Conservation (phyloP, 2,113 vertebrate species). For the Strix aluco region DNA sequence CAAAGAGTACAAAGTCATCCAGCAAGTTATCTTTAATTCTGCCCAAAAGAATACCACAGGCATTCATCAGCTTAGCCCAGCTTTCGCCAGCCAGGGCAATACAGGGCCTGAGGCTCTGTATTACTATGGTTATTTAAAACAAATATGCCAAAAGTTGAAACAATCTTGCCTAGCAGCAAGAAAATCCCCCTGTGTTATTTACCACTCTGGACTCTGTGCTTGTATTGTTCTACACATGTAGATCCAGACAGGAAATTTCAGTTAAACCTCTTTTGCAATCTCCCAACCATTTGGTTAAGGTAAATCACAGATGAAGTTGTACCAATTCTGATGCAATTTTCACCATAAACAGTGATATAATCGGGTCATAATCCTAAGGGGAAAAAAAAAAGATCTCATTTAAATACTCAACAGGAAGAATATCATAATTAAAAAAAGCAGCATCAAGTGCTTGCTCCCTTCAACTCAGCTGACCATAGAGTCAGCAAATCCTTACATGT, state of each 20-base stretch:
- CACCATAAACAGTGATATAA: neutral
- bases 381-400: neutral
- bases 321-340: neutral
- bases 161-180: neutral
- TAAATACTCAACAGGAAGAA: neutral
- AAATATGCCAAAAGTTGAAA: neutral
- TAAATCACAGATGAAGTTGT: neutral
- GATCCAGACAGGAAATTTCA: neutral
- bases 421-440: too few relatives aligned
- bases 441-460: neutral
- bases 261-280: neutral
- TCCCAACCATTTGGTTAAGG: neutral
- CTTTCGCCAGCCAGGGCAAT: neutral
- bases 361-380: neutral
- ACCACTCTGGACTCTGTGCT: neutral
- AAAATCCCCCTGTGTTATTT: neutral
- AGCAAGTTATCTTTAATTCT: neutral
- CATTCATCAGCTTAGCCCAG: neutral
- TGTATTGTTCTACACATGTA: neutral
- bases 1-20: neutral
- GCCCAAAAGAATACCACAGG: neutral
- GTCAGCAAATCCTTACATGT: neutral
- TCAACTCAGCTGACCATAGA: neutral
- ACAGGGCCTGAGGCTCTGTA: too few relatives aligned
- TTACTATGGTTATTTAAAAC: neutral